phyloP scores from a whole-genome alignment of 2,797 vertebrate species.

The Syngnathus acus region DNA sequence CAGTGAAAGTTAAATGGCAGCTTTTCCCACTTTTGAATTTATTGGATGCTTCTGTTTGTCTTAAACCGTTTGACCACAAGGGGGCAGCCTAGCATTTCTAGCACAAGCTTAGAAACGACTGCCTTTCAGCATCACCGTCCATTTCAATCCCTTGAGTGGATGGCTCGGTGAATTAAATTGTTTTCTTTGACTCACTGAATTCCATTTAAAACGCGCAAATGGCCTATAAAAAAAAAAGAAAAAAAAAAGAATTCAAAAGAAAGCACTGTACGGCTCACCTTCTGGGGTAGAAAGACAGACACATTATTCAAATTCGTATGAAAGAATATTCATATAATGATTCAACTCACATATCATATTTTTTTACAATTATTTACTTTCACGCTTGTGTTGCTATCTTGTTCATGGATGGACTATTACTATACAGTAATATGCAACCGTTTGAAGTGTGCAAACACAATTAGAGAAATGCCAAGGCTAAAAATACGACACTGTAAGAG shows the following conservation, averaged over 20 bases:
- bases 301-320: not conserved
- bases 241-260: not conserved
- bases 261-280: not conserved
- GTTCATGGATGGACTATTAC: constrained; percentile 31
- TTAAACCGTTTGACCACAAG: constrained; percentile 23
- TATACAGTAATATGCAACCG: constrained; percentile 28
- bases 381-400: constrained; percentile 11
- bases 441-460: constrained; percentile 54
- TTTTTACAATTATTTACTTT: not conserved
- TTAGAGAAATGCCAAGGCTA: constrained; percentile 55
- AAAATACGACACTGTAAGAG: constrained; percentile 44
- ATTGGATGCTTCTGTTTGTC: not conserved
- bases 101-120: not conserved
- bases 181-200: not conserved
- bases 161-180: not conserved
- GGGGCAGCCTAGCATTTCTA: constrained; percentile 30
- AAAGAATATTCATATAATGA: not conserved
- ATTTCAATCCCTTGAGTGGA: not conserved
- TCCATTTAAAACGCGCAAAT: not conserved
- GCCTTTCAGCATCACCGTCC: not conserved
- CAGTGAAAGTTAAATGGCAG: not conserved
- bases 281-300: not conserved
- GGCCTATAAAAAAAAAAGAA: not conserved
- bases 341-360: too few relatives aligned
- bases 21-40: too few relatives aligned